Percentiles rank a stretch among this genome's conserved stretches.
phyloP scores from a whole-genome alignment of 1,140 invertebrate species.

The Linepithema humile region DNA sequence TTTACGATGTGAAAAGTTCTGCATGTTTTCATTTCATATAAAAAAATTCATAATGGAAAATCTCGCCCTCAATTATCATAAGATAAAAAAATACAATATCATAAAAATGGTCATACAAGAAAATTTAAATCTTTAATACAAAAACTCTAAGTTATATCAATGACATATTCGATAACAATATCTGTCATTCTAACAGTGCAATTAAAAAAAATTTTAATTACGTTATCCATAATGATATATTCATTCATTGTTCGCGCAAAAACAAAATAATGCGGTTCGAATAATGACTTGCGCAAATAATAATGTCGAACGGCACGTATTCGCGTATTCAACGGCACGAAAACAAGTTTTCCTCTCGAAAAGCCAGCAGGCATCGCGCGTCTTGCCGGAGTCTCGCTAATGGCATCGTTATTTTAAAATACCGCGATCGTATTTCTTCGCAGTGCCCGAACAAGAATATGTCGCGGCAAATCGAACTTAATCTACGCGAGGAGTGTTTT shows the following conservation, averaged over 20 bases:
- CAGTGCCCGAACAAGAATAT: conserved; percentile 66
- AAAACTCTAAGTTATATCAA: too few relatives aligned
- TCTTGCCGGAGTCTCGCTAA: conserved; percentile 74
- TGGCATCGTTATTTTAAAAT: conserved; percentile 82
- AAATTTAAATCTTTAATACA: too few relatives aligned
- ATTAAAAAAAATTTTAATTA: too few relatives aligned
- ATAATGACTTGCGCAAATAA: conserved; percentile 25
- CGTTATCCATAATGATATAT: not conserved
- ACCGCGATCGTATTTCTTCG: conserved; percentile 80
- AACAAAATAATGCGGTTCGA: conserved; percentile 18
- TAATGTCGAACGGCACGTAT: conserved; percentile 15
- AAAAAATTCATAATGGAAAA: too few relatives aligned
- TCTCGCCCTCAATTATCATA: too few relatives aligned
- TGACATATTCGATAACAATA: too few relatives aligned
- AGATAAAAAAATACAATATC: too few relatives aligned
- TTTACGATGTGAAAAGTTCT: too few relatives aligned
- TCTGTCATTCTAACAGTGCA: too few relatives aligned
- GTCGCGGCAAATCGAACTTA: conserved; percentile 80
- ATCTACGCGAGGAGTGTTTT: conserved; percentile 74
- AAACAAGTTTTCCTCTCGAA: conserved; percentile 48
- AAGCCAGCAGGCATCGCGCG: conserved; percentile 33
- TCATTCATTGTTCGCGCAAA: not conserved
- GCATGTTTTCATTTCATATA: too few relatives aligned
- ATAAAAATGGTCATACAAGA: too few relatives aligned
- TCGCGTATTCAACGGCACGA: not conserved